Evolutionary conservation across 2,888 invertebrate species (phyloP).

Genomic region (Calliphora vomitoria): DNA sequence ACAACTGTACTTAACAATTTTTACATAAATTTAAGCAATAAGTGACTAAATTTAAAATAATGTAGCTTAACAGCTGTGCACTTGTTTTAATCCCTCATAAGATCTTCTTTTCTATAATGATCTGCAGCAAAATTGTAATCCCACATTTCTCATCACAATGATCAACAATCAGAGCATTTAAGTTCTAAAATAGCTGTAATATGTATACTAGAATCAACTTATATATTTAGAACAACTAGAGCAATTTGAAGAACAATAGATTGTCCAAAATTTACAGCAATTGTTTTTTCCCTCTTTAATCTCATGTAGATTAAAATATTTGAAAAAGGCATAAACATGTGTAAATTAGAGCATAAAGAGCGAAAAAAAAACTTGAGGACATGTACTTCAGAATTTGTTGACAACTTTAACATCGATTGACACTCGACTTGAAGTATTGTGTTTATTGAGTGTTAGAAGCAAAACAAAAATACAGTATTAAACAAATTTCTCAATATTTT

Average conservation of each 20-base stretch:
- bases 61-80: slow-evolving; percentile 37
- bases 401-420: slow-evolving; percentile 8
- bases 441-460: slow-evolving; percentile 31
- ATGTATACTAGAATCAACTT: too few species aligned
- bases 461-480: slow-evolving; percentile 21
- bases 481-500: slow-evolving; percentile 43
- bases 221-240: slow-evolving; percentile 48
- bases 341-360: slow-evolving; percentile 42
- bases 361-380: slow-evolving; percentile 8
- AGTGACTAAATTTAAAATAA: not conserved
- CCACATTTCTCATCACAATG: not conserved
- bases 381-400: slow-evolving; percentile 13
- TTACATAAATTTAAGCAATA: not conserved
- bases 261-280: not conserved
- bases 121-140: not conserved
- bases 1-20: not conserved
- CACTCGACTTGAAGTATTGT: slow-evolving; percentile 50
- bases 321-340: slow-evolving; percentile 7
- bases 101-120: not conserved
- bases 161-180: not conserved
- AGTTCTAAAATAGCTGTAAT: not conserved
- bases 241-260: slow-evolving; percentile 4
- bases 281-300: not conserved
- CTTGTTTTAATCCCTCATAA: slow-evolving; percentile 27
- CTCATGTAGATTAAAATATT: slow-evolving; percentile 37